Base-by-base conservation (phyloP, 1,140 invertebrate species). In the Polypedilum vanderplanki region DNA sequence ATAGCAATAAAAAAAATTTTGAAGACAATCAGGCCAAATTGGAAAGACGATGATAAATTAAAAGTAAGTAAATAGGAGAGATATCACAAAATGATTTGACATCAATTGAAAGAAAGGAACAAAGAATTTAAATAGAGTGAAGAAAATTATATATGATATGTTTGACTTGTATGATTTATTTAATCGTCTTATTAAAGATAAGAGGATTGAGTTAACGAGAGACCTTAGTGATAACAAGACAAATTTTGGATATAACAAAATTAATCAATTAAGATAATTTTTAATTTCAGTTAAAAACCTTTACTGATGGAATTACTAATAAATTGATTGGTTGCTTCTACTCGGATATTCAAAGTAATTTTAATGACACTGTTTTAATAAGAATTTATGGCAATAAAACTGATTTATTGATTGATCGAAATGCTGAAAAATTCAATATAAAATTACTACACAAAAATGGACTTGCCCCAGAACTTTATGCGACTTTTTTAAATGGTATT, bases 241-340 rank as follows among this genome's bases (percentile, higher is more conserved):
- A 8, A 15, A 57, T 57, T 57, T 57, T 17, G 8, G 10, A 3
- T 57, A 57, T 17, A 57, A 3, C n/a, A 1, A 57, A 15, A 1
- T 57, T 15, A 18, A 22, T 41, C 10, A 73, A 65, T 64, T 9
- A 46, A 73, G 75, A 74, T 17, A 1, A 74, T 74, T 41, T 74
- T 5, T 76, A 73, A 64, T 74, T 73, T 75, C 77, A 33, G 40
- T 81, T 81, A 8, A 82, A 98, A 95, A 82, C 91, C 78, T 98
- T 98, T 83, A 97, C 93, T 75, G 93, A 96, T 87, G 97, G 97
- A 40, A 96, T 97, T 74, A 97, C 96, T 73, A 98, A 98, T 85
- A 94, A 93, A 83, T 86, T 98, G 76, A 86, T 98, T 73, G 93
- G 92, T 33, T 92, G 94, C 78, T 93, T 86, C 76, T 77, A 83